Conservation (phyloP, 2,797 vertebrate species). For the Notoglanidium macrostoma region DNA sequence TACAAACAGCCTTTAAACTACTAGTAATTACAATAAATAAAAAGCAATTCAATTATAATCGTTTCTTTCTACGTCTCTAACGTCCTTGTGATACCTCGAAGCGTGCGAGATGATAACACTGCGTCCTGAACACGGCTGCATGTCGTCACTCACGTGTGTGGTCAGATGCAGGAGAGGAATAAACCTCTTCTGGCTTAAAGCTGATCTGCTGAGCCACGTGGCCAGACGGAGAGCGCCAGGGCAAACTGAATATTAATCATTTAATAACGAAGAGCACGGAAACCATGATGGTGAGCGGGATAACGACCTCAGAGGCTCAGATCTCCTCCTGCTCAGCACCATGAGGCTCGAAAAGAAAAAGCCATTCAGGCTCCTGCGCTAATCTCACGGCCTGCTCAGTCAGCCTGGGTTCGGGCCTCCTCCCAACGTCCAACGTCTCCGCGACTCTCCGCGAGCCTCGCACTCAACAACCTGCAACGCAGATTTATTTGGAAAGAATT, state of each 20-base stretch:
- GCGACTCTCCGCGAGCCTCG: neutral
- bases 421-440: neutral
- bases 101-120: no score
- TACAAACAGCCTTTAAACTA: no score
- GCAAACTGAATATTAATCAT: conserved; percentile 32
- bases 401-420: neutral
- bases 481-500: neutral
- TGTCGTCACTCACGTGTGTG: neutral
- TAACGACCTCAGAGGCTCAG: conserved; percentile 4
- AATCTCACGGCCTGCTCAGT: neutral
- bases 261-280: conserved; percentile 11
- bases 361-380: neutral
- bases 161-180: neutral
- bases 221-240: neutral
- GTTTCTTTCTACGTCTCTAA: neutral
- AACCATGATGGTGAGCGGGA: neutral
- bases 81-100: no score
- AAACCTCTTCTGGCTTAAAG: neutral
- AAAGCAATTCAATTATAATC: no score
- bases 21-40: neutral
- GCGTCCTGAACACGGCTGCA: neutral
- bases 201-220: neutral
- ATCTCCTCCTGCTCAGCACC: conserved; percentile 1
- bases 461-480: neutral
- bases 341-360: neutral